Evolutionary conservation across 2,888 invertebrate genomes (phyloP).

Genomic region (Stenodera caucasica): DNA sequence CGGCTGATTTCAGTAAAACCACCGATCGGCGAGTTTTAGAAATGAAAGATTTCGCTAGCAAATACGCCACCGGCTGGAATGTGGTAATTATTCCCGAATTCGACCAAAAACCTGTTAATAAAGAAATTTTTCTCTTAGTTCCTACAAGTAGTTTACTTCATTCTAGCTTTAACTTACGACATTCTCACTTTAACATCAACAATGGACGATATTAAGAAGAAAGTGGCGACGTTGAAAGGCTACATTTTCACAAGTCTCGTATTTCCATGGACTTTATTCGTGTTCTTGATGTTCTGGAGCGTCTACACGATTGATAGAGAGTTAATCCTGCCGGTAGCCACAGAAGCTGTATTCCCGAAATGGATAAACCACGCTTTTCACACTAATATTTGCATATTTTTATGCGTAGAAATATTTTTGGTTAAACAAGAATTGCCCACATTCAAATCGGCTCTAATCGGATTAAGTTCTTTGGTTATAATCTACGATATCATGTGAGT

Average conservation of each 20-base stretch:
- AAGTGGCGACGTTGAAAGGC: not conserved
- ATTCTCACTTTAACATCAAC: not conserved
- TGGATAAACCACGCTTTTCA: not conserved
- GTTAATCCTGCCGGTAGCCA: not conserved
- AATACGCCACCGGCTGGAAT: not conserved
- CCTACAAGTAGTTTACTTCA: not conserved
- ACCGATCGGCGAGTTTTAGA: not conserved
- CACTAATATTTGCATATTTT: not conserved
- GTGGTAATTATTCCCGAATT: not conserved
- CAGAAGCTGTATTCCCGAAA: not conserved
- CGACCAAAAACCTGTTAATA: not conserved
- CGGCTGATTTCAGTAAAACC: slow-evolving; percentile 1
- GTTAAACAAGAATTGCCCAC: not conserved
- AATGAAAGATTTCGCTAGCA: not conserved
- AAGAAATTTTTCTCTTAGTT: not conserved
- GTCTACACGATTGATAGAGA: not conserved
- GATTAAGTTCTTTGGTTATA: not conserved
- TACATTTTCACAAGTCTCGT: not conserved
- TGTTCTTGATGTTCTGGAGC: not conserved
- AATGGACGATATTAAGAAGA: not conserved
- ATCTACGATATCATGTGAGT: not conserved
- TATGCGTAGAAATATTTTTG: not conserved
- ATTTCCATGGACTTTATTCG: not conserved
- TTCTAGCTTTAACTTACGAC: not conserved
- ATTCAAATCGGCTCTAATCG: not conserved